phyloP scores from a whole-genome alignment of 2,888 invertebrate species.

The Pristionchus exspectatus region DNA sequence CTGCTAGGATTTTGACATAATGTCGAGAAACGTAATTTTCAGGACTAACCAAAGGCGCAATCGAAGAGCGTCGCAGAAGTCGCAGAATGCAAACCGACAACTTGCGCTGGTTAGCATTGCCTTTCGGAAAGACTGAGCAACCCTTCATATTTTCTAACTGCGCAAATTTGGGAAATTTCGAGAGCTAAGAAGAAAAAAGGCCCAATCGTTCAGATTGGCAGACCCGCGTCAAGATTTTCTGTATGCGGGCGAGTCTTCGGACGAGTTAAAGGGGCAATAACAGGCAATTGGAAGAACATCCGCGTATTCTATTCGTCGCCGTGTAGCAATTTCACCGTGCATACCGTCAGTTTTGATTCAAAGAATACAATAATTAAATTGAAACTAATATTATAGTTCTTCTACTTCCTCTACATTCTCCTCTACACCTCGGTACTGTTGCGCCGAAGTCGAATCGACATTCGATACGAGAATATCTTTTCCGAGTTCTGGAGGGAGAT shows the following conservation, averaged over 20 bases:
- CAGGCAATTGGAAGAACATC: not conserved
- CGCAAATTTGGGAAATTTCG: no score
- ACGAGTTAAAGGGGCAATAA: not conserved
- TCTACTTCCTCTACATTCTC: not conserved
- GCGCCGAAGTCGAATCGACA: not conserved
- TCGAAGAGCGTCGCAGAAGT: not conserved
- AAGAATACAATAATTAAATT: no score
- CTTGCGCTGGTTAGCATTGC: not conserved
- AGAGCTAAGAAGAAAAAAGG: not conserved
- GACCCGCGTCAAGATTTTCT: not conserved
- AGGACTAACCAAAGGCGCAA: not conserved
- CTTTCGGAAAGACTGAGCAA: no score
- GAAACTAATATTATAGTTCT: not conserved
- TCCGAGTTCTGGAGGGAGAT: constrained; percentile 61
- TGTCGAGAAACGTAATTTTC: not conserved
- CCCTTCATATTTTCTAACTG: no score
- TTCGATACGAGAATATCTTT: not conserved
- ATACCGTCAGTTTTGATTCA: not conserved
- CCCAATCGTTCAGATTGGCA: not conserved
- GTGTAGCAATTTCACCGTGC: not conserved
- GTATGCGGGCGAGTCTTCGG: not conserved
- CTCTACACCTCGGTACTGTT: not conserved
- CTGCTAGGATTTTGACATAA: no score
- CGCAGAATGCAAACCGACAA: no score
- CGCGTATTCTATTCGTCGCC: not conserved